Conservation (phyloP, 92 coral and sea anemone genomes). For the Siderastrea radians region DNA sequence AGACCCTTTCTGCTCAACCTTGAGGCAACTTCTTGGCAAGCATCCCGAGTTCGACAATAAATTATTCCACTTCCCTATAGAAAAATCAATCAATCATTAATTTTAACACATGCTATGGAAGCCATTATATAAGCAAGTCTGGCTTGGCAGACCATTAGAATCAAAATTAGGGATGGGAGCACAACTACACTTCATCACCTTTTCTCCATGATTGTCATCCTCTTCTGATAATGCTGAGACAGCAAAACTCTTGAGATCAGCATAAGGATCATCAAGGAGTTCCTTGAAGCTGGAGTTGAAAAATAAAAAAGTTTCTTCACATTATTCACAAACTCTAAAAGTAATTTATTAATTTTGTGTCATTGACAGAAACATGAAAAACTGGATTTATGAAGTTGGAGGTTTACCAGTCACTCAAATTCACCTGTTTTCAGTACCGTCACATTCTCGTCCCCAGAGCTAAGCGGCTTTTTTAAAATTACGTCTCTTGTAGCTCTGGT, state of each 20-base stretch:
- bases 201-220: slow-evolving; percentile 46
- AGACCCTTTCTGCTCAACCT: slow-evolving; percentile 86
- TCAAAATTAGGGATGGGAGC: not conserved
- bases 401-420: too few relatives aligned
- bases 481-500: too few relatives aligned
- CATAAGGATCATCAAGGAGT: slow-evolving; percentile 87
- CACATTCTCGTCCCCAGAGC: too few relatives aligned
- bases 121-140: too few relatives aligned
- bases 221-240: slow-evolving; percentile 73
- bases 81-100: not conserved
- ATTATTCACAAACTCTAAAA: too few relatives aligned
- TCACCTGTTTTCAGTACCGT: too few relatives aligned
- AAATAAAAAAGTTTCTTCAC: not conserved
- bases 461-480: too few relatives aligned
- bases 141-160: not conserved
- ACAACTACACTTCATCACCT: slow-evolving; percentile 26
- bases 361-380: too few relatives aligned
- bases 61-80: slow-evolving; percentile 95
- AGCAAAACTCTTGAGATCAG: slow-evolving; percentile 85
- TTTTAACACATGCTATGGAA: too few relatives aligned
- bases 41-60: slow-evolving; percentile 96
- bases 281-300: slow-evolving; percentile 84
- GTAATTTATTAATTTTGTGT: too few relatives aligned
- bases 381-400: too few relatives aligned
- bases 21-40: slow-evolving; percentile 94